A percentile compares a stretch with the other conserved stretches of the same genome.
These are phyloP conservation scores for Deroptyus accipitrinus DNA, from an alignment of 2,113 vertebrate genomes.

Conservation along the genomic window DNA sequence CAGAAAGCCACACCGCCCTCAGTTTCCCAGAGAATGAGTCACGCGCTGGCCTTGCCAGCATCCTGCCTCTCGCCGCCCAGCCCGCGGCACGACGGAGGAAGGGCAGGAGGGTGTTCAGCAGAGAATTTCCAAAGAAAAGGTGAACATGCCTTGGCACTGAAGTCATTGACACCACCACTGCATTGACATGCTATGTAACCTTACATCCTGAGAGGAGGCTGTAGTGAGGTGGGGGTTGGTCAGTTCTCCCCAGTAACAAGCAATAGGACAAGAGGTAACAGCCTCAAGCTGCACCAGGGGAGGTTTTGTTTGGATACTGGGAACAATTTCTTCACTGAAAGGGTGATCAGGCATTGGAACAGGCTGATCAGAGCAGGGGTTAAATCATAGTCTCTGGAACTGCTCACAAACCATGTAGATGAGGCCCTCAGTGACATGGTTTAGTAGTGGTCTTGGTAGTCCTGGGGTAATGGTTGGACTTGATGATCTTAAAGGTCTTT, in stretches of 20 bases:
- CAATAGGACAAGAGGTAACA: neutral
- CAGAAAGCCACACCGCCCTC: constrained; percentile 1
- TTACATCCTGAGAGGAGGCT: neutral
- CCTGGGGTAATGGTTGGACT: neutral
- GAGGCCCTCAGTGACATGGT: neutral
- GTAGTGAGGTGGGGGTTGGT: neutral
- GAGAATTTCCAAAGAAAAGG: neutral
- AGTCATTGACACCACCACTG: neutral
- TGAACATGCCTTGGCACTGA: neutral
- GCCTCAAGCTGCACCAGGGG: neutral
- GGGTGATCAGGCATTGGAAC: neutral
- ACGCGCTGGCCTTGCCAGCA: neutral
- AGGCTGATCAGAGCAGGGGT: neutral
- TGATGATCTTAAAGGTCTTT: neutral
- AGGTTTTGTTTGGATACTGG: neutral
- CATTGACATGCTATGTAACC: fast-evolving
- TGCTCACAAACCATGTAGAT: neutral
- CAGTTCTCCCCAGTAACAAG: neutral
- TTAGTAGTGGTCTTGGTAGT: neutral
- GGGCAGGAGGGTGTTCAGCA: neutral
- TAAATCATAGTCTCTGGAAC: neutral
- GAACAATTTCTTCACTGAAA: neutral
- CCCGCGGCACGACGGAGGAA: neutral
- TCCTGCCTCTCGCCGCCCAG: neutral
- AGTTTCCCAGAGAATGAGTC: constrained; percentile 49